Base-by-base conservation (phyloP, 1,140 invertebrate genomes). In the Drosophila navojoa region DNA sequence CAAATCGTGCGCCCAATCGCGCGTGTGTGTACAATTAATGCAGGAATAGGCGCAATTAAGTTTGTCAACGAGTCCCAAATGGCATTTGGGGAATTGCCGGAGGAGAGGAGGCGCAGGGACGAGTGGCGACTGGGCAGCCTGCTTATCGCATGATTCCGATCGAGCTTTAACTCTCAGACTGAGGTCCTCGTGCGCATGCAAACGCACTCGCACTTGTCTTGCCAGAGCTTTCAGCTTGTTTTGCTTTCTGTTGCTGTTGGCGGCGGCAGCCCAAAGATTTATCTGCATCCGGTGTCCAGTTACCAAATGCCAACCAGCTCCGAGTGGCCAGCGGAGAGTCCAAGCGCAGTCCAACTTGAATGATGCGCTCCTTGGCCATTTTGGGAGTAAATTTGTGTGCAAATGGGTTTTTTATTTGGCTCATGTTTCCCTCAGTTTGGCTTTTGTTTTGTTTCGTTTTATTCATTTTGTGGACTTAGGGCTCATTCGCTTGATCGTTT, bases 251-350 rank as follows among this genome's bases (percentile, higher is more conserved):
- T 72, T 44, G 70, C 44, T 32, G 66, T 72, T 44, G 70, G 64
- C 70, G 70, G 64, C 70, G 74, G 80, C 82, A 79, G 63, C 25
- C 59, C 72, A 85, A 73, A 90, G 89, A 90, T 90, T 90, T 91
- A 90, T 90, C 89, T 90, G 80, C 89, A 90, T 90, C 89, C 89
- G 89, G 89, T 89, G 85, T 89, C 84, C 84, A 89, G 84, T 89
- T 89, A 89, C 81, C 75, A 59, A 38, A 54, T 58, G 61, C 44
- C 54, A 44, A 77, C 84, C 84, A 89, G 79, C 84, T 84, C 81
- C 81, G 67, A 59, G 29, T 57, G 44, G 52, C 44, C 53, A 35
- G 40, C 15, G 4, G 42, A n/a, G n/a, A 44, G n/a, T 44, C 15
- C 19, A 22, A 22, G 42, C 9, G 32, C 68, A 73, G 61, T 80